Evolutionary conservation across 2,888 invertebrate species (phyloP), one percentile per base, ranked within the genome.

Genomic region (Tipula confusa): DNA sequence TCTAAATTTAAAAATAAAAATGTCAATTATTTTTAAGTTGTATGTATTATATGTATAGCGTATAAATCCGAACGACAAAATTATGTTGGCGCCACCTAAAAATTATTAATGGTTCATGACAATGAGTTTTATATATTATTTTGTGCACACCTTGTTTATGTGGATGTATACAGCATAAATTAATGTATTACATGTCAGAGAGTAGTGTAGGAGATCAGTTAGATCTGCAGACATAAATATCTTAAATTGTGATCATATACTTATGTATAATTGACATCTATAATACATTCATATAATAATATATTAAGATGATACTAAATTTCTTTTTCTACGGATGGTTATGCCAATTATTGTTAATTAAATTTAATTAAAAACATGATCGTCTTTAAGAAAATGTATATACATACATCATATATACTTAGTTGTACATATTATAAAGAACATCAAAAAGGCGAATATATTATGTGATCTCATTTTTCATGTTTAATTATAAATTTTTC

Each of bases 311-410:
- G 64, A 64, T 64, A 64, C 64, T 24, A 64, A 64, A 64, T 64
- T 64, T 64, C 24, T 64, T 64, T 64, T 24, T 24, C 64, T 64
- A 64, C 64, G 64, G 64, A 64, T 64, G 64, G 64, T 64, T 64
- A 64, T 64, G 64, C 64, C 64, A 64, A 64, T 64, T 64, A 64
- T 24, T 64, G 64, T 64, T 64, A 64, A 64, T 64, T 64, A 64
- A 64, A 64, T 64, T 64, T 64, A 64, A 64, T 64, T 64, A 64
- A 64, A 64, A 64, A 64, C 64, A 64, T 64, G 64, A 64, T 64
- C 6, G 64, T 64, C 64, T 6, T 18, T 24, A 64, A 64, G 24
- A 64, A 24, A 24, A 64, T 24, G 3, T 24, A 24, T 64, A 2
- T 64, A n/a, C n/a, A n/a, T n/a, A n/a, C n/a, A n/a, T n/a, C n/a